Conservation (phyloP, 2,113 vertebrate species). For the Pachycephala philippinensis region DNA sequence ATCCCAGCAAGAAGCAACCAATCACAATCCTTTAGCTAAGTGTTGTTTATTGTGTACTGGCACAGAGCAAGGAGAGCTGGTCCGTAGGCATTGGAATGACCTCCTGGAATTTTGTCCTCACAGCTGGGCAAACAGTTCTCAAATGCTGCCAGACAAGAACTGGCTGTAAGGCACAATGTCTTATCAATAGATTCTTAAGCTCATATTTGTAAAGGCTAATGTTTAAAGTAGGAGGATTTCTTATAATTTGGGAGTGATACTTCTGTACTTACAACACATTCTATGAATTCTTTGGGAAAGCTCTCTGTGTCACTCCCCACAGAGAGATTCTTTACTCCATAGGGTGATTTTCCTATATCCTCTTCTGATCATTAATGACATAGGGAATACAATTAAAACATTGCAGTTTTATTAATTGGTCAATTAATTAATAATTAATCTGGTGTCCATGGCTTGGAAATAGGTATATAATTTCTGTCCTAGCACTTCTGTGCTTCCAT, state of each 20-base stretch:
- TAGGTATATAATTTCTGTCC: neutral
- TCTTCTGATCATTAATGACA: neutral
- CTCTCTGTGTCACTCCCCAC: neutral
- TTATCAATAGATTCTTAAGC: neutral
- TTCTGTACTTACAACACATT: neutral
- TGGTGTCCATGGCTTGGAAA: neutral
- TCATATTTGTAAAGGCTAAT: neutral
- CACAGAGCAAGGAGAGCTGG: neutral
- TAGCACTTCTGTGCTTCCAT: neutral
- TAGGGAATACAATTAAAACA: neutral
- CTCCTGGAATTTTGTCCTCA: neutral
- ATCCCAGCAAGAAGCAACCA: neutral
- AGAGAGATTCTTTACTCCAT: neutral
- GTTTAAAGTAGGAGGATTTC: neutral
- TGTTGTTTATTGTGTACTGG: neutral
- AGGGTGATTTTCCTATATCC: neutral
- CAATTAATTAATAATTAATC: too few species aligned
- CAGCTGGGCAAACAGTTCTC: neutral
- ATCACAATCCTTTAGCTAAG: neutral
- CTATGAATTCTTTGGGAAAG: neutral
- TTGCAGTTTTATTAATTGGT: neutral
- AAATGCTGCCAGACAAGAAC: accelerated
- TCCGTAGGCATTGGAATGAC: neutral
- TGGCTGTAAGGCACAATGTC: neutral
- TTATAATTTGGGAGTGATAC: neutral